phyloP scores from a whole-genome alignment of 2,888 invertebrate genomes.

The Tribolium freemani region DNA sequence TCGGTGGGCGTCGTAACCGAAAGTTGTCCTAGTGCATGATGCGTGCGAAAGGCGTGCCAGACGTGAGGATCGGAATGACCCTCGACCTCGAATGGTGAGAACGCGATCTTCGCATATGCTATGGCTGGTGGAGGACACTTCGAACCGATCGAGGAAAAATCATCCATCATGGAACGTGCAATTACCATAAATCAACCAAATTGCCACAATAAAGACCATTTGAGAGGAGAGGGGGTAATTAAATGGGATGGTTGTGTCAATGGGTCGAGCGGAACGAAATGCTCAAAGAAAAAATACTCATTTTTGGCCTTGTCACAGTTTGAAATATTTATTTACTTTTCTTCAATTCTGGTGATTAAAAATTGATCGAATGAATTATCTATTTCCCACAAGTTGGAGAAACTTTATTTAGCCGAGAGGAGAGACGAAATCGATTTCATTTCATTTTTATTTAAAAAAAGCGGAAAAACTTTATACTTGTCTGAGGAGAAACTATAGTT shows the following conservation, averaged over 20 bases:
- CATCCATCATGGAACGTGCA: slow-evolving; percentile 4
- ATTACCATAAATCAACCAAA: slow-evolving; percentile 14
- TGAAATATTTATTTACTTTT: no score
- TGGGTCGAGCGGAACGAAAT: not conserved
- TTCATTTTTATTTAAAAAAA: no score
- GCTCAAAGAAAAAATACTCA: no score
- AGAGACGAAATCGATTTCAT: no score
- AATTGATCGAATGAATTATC: no score
- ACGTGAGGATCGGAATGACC: slow-evolving; percentile 45
- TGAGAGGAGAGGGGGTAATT: not conserved
- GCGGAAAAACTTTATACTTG: not conserved
- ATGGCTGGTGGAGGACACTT: not conserved
- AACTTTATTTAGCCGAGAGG: no score
- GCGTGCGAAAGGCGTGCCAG: slow-evolving; percentile 48
- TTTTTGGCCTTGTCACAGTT: no score
- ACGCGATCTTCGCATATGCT: slow-evolving; percentile 6
- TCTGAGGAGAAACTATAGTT: not conserved
- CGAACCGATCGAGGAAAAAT: not conserved
- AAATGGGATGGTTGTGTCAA: not conserved
- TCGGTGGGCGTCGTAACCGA: not conserved
- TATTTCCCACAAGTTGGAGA: no score
- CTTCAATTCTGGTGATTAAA: no score
- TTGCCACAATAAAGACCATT: not conserved
- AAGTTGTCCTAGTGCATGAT: slow-evolving; percentile 2
- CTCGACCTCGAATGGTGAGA: slow-evolving; percentile 44